Evolutionary conservation across 2,888 invertebrate genomes (phyloP), one percentile per base, ranked within the genome.

Genomic region (Glaucopsyche alexis): DNA sequence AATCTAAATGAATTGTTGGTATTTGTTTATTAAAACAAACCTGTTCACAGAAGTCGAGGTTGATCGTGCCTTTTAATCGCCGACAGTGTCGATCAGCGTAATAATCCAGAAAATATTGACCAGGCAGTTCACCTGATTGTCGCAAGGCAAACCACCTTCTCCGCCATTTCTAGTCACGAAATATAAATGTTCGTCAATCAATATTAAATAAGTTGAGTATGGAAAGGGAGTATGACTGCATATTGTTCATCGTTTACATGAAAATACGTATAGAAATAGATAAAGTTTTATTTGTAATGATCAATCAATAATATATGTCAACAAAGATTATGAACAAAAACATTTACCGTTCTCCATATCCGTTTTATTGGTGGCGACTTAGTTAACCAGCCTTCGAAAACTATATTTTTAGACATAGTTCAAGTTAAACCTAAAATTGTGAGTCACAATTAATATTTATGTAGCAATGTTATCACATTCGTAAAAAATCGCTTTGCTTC

Each of bases 1-100:
- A 60, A 11, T 60, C 1, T 7, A 29, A 52, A 29, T 60, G 2
- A 38, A 29, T 45, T 55, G 50, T 67, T 67, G 13, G 6, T 67
- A 16, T 42, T 42, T 11, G 40, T 42, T 19, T 16, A 67, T 6
- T 42, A 66, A 67, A 45, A 67, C 45, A 69, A 49, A 98, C 97
- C 94, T 99, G 98, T 92, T 98, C 98, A 89, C 99, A 99, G 87
- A 98, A 96, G 93, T 98, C 98, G 83, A 99, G 94, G 94, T 99
- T 97, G 83, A 99, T 98, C 76, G 95, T 95, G 82, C 98, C 98
- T 93, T 98, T 98, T 79, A 96, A 93, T 83, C 97, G 97, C 81
- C 96, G 95, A 87, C 96, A 96, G 84, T 96, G 95, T 82, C 95
- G 95, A 87, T 98, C 98, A 55, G 97, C 96, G 89, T 97, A 99